These are phyloP conservation scores for Crotophaga sulcirostris DNA, from an alignment of 2,113 vertebrate genomes.

Conservation along the genomic window DNA sequence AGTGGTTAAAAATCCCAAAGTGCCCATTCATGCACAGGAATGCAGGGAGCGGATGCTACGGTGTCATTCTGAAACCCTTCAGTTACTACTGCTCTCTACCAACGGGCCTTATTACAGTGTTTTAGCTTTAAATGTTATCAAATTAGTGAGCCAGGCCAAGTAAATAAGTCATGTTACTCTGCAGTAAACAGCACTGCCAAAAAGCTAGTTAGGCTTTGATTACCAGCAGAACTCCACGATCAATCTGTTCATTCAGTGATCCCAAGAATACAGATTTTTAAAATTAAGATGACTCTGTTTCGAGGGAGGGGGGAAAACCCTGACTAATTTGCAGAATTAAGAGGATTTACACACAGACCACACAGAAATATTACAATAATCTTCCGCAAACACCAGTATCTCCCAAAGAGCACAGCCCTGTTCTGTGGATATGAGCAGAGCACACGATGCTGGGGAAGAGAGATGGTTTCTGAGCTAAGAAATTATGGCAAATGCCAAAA, in stretches of 20 bases:
- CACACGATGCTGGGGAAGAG: not conserved
- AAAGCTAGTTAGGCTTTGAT: constrained; percentile 69
- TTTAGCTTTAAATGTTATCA: constrained; percentile 53
- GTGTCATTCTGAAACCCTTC: not conserved
- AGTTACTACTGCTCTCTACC: not conserved
- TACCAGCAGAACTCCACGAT: constrained; percentile 55
- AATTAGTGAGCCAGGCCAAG: constrained; percentile 57
- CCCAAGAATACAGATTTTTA: constrained; percentile 58
- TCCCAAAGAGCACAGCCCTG: constrained; percentile 32
- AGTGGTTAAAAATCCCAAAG: not conserved
- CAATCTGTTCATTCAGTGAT: constrained; percentile 66
- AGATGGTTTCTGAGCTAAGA: not conserved
- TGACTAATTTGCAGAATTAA: constrained; percentile 73
- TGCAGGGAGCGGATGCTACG: fast-evolving
- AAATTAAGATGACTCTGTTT: constrained; percentile 63
- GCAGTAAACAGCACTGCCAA: constrained; percentile 60
- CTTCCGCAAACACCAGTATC: constrained; percentile 37
- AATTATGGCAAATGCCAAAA: constrained; percentile 16
- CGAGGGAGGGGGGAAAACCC: not conserved
- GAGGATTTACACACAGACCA: constrained; percentile 69
- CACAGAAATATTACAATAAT: constrained; percentile 65
- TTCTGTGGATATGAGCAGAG: not conserved
- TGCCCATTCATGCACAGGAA: not conserved
- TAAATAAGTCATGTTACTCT: constrained; percentile 61
- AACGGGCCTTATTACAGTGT: constrained; percentile 7